Percentiles rank a stretch among this genome's conserved stretches.
Conservation (phyloP, 2,113 vertebrate genomes). For the Formicarius rufipectus region DNA sequence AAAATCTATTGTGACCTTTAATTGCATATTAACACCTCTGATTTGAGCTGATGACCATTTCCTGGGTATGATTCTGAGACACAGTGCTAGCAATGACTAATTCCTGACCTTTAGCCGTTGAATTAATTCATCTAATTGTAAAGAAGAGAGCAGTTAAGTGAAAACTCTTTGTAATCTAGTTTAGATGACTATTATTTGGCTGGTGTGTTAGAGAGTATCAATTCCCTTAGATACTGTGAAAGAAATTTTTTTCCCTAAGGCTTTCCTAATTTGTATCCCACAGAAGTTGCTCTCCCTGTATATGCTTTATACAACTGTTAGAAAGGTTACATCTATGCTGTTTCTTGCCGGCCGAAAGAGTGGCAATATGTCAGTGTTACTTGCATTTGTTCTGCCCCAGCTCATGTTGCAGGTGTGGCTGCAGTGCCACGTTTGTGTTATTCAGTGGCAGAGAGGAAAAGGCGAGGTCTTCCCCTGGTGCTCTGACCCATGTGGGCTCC, state of each 20-base stretch:
- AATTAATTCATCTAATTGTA: slow-evolving; percentile 46
- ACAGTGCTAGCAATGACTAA: slow-evolving; percentile 1
- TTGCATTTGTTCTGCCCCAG: background rate
- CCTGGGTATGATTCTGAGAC: background rate
- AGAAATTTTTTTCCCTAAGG: background rate
- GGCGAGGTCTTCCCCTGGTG: too few relatives aligned
- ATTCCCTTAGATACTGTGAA: background rate
- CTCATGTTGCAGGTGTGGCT: too few relatives aligned
- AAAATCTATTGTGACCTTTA: slow-evolving; percentile 25
- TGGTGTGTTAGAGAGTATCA: background rate
- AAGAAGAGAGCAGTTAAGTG: background rate
- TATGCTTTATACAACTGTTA: background rate
- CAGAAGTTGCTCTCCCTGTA: background rate
- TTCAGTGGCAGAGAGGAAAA: too few relatives aligned
- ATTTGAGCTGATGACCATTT: slow-evolving; percentile 26
- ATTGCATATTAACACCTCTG: slow-evolving; percentile 18
- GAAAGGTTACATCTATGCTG: background rate
- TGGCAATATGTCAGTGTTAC: background rate
- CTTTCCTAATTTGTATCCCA: background rate
- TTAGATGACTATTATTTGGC: background rate
- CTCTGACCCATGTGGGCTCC: too few relatives aligned
- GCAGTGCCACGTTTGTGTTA: too few relatives aligned
- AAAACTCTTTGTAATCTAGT: background rate
- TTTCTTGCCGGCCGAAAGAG: background rate
- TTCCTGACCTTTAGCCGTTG: slow-evolving; percentile 51